Base-by-base conservation (phyloP, 2,797 vertebrate species). In the Scleropages formosus region DNA sequence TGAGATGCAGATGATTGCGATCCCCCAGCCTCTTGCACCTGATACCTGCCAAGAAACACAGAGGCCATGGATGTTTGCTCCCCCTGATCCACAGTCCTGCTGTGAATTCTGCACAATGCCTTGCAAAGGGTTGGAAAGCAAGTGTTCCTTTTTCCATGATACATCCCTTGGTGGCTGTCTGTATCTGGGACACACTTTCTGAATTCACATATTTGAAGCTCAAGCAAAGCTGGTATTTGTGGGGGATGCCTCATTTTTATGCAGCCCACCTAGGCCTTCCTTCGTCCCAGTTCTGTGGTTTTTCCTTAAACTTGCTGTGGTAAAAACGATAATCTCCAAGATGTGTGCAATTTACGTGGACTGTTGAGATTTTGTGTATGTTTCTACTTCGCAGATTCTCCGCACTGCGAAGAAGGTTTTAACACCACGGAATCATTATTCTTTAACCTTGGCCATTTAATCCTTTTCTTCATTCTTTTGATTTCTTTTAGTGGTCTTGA, bases 221-320 rank as follows among this genome's bases (percentile, higher is more conserved):
- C 51, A 39, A 72, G 58, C 16, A 10, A 26, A 24, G 26, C 70
- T 67, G 13, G 4, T 58, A 75, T 58, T 70, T 74, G 13, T 27
- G 7, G 49, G 24, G 64, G 71, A 26, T 27, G 1, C 44, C 68
- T 65, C 9, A 77, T 80, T 81, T 77, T 75, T 75, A 78, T 80
- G 75, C 70, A 75, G 62, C 71, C 47, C 15, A 18, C 58, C 8
- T 65, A 63, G 66, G 24, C 59, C 63, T 56, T 22, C 61, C 66
- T 63, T 58, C 58, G 67, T 72, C 56, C 44, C 58, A 61, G 75
- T 80, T 80, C 60, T 66, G 27, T 72, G 63, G 58, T 81, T 16
- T 72, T 80, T 13, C 53, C 61, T 76, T 83, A 80, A 84, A 81
- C 73, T 3, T 15, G 13, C 9, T 78, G 78, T 70, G 78, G 76